A percentile compares a stretch with the other conserved stretches of the same genome.
These are phyloP conservation scores for Dasypogon diadema DNA, from an alignment of 2,888 invertebrate genomes.

Conservation along the genomic window DNA sequence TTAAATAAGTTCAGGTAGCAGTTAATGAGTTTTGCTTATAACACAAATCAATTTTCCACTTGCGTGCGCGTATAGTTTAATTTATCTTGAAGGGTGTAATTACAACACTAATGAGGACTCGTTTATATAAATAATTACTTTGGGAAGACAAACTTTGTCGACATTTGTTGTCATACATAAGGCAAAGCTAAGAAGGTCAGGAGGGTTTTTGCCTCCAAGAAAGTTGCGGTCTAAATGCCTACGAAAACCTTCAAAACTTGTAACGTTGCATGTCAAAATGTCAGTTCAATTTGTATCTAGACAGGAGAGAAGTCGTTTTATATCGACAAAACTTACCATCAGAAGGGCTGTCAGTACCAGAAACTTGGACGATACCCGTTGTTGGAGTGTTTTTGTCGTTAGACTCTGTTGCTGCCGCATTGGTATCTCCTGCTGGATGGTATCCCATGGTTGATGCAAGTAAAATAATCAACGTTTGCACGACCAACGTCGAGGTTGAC, in stretches of 20 bases:
- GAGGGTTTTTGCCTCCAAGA: neutral
- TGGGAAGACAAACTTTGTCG: neutral
- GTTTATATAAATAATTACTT: constrained; percentile 26
- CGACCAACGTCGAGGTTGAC: constrained; percentile 6
- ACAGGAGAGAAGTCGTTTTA: neutral
- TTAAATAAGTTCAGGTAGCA: neutral
- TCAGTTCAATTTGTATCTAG: neutral
- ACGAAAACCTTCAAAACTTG: constrained; percentile 24
- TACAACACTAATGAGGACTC: constrained; percentile 7
- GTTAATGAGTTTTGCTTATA: constrained; percentile 1
- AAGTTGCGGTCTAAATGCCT: neutral
- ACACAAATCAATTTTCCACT: too few species aligned
- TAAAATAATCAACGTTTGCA: constrained; percentile 47
- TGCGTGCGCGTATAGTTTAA: neutral
- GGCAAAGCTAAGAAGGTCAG: neutral
- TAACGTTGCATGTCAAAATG: constrained; percentile 26
- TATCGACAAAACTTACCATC: constrained; percentile 46
- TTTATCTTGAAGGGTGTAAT: constrained; percentile 22
- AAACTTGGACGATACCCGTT: neutral
- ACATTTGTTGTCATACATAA: neutral
- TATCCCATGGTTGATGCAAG: constrained; percentile 45
- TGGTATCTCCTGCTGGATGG: constrained; percentile 7
- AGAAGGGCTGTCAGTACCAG: constrained; percentile 14
- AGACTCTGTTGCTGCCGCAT: constrained; percentile 15
- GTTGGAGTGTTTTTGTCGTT: neutral